A percentile compares a stretch with the other conserved stretches of the same genome.
Conservation (phyloP, 2,888 invertebrate genomes). For the Cephonodes hylas region DNA sequence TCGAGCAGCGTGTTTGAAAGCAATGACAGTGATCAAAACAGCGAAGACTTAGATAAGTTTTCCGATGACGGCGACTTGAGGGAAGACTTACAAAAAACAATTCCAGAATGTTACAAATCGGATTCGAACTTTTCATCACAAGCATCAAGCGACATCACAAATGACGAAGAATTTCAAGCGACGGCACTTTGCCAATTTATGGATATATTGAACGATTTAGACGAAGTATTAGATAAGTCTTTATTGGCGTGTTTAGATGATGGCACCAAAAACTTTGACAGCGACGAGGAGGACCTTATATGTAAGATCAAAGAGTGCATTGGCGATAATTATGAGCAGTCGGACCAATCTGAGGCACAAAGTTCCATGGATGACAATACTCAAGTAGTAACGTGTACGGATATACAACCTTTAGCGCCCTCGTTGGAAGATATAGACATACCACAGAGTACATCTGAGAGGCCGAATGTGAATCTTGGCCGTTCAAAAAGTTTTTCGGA, state of each 20-base stretch:
- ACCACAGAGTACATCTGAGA: constrained; percentile 41
- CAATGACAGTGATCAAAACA: constrained; percentile 49
- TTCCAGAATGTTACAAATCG: constrained; percentile 72
- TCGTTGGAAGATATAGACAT: constrained; percentile 42
- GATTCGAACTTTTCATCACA: constrained; percentile 73
- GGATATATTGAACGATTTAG: constrained; percentile 80
- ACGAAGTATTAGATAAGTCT: constrained; percentile 81
- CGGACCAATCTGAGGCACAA: constrained; percentile 49
- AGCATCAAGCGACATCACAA: constrained; percentile 62
- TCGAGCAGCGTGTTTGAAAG: constrained; percentile 60
- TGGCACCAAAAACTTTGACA: constrained; percentile 56
- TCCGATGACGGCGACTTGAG: constrained; percentile 68
- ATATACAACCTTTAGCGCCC: constrained; percentile 41
- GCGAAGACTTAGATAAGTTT: constrained; percentile 58
- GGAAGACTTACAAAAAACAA: constrained; percentile 71
- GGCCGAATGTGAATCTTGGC: constrained; percentile 44
- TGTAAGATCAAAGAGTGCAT: constrained; percentile 70
- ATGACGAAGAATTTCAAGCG: constrained; percentile 74
- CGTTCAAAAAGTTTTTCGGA: constrained; percentile 73
- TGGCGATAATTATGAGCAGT: constrained; percentile 44
- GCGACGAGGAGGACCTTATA: constrained; percentile 74
- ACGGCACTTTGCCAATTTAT: constrained; percentile 76
- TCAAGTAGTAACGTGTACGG: constrained; percentile 57
- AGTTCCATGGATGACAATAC: constrained; percentile 66
- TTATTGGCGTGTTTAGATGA: constrained; percentile 70